phyloP scores from a whole-genome alignment of 1,140 invertebrate species.

The Chrysoperla carnea region DNA sequence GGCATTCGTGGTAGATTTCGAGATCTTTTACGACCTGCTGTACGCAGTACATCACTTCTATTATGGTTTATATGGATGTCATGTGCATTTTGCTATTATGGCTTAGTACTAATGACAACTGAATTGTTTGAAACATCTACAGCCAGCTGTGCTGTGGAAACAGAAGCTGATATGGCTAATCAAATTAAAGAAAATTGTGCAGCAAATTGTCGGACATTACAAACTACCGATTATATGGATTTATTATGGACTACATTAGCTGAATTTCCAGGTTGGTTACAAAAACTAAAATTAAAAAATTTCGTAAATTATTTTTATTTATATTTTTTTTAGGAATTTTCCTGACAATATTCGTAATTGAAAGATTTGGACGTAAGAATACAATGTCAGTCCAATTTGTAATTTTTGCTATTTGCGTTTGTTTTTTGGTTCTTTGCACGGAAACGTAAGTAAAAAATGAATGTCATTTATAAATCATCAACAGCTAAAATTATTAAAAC shows the following conservation, averaged over 20 bases:
- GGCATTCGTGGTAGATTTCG: constrained; percentile 47
- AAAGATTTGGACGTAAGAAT: constrained; percentile 75
- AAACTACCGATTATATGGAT: constrained; percentile 80
- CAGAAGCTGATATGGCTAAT: constrained; percentile 15
- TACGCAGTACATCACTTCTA: constrained; percentile 66
- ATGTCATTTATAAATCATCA: too few species aligned
- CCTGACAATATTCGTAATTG: constrained; percentile 80
- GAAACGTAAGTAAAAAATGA: constrained; percentile 46
- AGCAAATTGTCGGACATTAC: constrained; percentile 55
- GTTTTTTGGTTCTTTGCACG: constrained; percentile 59
- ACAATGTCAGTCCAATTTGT: constrained; percentile 91
- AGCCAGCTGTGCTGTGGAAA: constrained; percentile 22
- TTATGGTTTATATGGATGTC: constrained; percentile 92
- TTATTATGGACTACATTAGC: constrained; percentile 87
- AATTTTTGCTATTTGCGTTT: constrained; percentile 66
- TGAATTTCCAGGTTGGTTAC: constrained; percentile 71
- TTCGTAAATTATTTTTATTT: constrained; percentile 7
- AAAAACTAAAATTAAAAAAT: constrained; percentile 1
- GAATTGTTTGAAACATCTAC: constrained; percentile 66
- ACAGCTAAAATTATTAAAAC: too few species aligned
- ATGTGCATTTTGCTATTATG: constrained; percentile 93
- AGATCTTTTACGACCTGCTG: constrained; percentile 63
- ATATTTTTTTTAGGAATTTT: constrained; percentile 56
- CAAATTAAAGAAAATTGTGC: constrained; percentile 34
- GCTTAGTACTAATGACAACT: constrained; percentile 86